These are phyloP conservation scores for Tragelaphus strepsiceros DNA, from an alignment of 2,113 vertebrate species.

Conservation along the genomic window DNA sequence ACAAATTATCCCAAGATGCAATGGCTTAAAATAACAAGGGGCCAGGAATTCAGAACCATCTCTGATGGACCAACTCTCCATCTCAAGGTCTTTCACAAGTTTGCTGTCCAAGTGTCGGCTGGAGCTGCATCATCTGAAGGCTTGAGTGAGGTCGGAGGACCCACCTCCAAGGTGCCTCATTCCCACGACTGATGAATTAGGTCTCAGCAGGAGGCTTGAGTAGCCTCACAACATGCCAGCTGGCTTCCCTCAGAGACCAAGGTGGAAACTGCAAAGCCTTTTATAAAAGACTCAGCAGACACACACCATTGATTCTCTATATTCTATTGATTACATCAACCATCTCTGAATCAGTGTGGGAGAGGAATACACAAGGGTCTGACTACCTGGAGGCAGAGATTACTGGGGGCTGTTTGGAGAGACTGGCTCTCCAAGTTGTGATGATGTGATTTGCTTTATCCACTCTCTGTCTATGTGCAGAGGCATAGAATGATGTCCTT, in stretches of 20 bases:
- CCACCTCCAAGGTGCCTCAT: too few species aligned
- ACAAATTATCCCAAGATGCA: not conserved
- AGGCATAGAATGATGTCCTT: not conserved
- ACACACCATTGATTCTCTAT: fast-evolving
- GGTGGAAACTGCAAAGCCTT: not conserved
- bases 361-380: not conserved
- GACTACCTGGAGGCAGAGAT: not conserved
- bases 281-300: not conserved
- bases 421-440: not conserved
- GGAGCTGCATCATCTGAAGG: not conserved
- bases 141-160: not conserved
- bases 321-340: fast-evolving
- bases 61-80: not conserved
- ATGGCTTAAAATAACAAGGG: too few species aligned
- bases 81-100: not conserved
- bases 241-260: not conserved
- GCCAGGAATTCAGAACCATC: not conserved
- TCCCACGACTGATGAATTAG: not conserved
- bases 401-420: not conserved
- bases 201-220: fast-evolving
- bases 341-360: too few species aligned
- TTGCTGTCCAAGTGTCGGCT: not conserved
- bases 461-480: fast-evolving
- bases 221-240: not conserved
- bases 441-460: not conserved